Conservation (phyloP, 2,888 invertebrate genomes). For the Parnassius mnemosyne region DNA sequence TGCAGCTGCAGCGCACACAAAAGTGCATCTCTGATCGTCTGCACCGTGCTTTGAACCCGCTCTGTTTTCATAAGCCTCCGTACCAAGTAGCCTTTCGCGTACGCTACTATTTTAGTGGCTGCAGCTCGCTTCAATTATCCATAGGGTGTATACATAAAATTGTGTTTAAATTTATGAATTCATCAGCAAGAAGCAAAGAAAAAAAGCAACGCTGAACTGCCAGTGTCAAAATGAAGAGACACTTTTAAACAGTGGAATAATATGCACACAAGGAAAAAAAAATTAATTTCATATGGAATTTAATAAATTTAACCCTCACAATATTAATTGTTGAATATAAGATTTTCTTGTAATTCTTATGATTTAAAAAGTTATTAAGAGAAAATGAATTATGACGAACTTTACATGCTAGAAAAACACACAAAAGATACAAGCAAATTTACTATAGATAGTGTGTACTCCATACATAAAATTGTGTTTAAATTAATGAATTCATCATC, state of each 20-base stretch:
- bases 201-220: too few relatives aligned
- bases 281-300: too few relatives aligned
- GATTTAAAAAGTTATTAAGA: too few relatives aligned
- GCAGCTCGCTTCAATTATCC: constrained; percentile 68
- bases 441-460: too few relatives aligned
- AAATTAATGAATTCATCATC: constrained; percentile 4
- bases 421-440: too few relatives aligned
- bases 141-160: constrained; percentile 50
- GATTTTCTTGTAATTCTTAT: too few relatives aligned
- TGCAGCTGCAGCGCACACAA: constrained; percentile 88
- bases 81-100: constrained; percentile 88
- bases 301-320: too few relatives aligned
- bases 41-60: constrained; percentile 88
- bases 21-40: constrained; percentile 89
- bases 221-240: neutral
- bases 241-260: neutral
- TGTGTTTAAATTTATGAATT: constrained; percentile 33
- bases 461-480: constrained; percentile 57
- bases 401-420: too few relatives aligned
- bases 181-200: constrained; percentile 5
- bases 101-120: constrained; percentile 84
- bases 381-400: too few relatives aligned
- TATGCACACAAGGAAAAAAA: neutral
- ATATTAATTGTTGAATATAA: too few relatives aligned
- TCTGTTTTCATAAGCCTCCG: constrained; percentile 90